Evolutionary conservation across 1,140 invertebrate species (phyloP).

Genomic region (Orussus abietinus): DNA sequence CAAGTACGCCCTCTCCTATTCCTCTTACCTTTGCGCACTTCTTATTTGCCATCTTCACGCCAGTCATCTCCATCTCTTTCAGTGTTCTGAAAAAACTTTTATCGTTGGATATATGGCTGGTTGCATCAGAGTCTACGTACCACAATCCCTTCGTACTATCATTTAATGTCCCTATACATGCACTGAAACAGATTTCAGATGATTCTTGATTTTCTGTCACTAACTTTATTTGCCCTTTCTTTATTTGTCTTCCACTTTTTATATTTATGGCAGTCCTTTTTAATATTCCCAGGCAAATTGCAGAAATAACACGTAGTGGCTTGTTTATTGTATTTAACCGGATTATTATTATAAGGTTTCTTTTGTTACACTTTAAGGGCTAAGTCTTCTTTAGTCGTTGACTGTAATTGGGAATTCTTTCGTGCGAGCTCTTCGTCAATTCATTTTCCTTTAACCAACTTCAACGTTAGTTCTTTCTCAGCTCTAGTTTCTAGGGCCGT

Average conservation of each 20-base stretch:
- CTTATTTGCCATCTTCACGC: slow-evolving; percentile 4
- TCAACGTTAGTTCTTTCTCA: slow-evolving; percentile 19
- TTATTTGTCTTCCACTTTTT: slow-evolving; percentile 14
- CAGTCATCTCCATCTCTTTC: not conserved
- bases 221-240: not conserved
- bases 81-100: slow-evolving; percentile 7
- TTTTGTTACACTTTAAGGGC: not conserved
- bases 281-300: slow-evolving; percentile 13
- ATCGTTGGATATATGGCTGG: slow-evolving; percentile 10
- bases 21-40: too few species aligned
- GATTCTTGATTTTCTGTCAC: not conserved
- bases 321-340: not conserved
- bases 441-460: slow-evolving; percentile 8
- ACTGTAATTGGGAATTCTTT: too few species aligned
- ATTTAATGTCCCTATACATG: not conserved
- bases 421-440: too few species aligned
- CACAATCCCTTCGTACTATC: too few species aligned
- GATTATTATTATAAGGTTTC: slow-evolving; percentile 1
- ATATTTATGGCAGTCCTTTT: slow-evolving; percentile 16
- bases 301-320: slow-evolving; percentile 12
- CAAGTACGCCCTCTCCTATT: too few species aligned
- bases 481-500: slow-evolving; percentile 15
- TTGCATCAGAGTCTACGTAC: slow-evolving; percentile 15
- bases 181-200: slow-evolving; percentile 1
- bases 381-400: slow-evolving; percentile 11